Conservation (phyloP, 2,113 vertebrate species). For the Pimephales promelas region DNA sequence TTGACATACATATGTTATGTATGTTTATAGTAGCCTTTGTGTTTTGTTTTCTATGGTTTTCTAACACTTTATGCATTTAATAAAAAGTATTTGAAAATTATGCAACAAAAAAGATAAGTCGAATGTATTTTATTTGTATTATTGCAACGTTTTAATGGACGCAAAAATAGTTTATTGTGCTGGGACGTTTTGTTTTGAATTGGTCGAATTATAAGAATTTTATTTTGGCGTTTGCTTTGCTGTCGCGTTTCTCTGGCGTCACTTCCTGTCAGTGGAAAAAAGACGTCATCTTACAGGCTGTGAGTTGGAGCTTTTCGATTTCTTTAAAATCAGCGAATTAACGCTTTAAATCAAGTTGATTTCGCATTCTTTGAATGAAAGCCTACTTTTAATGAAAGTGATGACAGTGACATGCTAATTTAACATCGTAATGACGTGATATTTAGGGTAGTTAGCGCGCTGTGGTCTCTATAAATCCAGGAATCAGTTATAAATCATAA, state of each 20-base stretch:
- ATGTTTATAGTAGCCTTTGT: not conserved
- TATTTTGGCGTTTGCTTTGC: slow-evolving; percentile 26
- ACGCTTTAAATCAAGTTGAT: too few species aligned
- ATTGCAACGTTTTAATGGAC: too few species aligned
- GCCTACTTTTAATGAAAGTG: slow-evolving; percentile 1
- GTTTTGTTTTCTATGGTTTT: not conserved
- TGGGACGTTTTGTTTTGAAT: not conserved
- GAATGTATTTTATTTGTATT: not conserved
- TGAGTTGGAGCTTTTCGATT: slow-evolving; percentile 72
- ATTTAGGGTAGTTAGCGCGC: not conserved
- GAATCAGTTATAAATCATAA: not conserved
- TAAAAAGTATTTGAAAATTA: not conserved
- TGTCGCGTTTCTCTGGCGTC: slow-evolving; percentile 56
- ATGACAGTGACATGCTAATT: not conserved
- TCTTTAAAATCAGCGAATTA: slow-evolving; percentile 19
- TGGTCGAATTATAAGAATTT: not conserved
- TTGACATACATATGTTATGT: too few species aligned
- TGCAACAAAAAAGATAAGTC: not conserved
- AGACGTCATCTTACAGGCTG: slow-evolving; percentile 73
- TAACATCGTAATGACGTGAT: not conserved
- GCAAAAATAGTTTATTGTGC: not conserved
- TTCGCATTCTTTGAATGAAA: slow-evolving; percentile 58
- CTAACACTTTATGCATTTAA: too few species aligned
- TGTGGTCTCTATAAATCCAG: too few species aligned
- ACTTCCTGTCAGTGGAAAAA: slow-evolving; percentile 67